phyloP scores from a whole-genome alignment of 2,113 vertebrate genomes.

The western clawed frog (Xenopus tropicalis) region UCB_Xtro_10.0 CM004444.2:130437001-130437500 shows the following conservation, averaged over 20 bases:
- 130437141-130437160: slow-evolving; percentile 4
- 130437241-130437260: slow-evolving; percentile 15
- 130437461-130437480: not conserved
- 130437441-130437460: not conserved
- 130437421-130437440: not conserved
- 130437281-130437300: slow-evolving; percentile 29
- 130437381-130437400: slow-evolving; percentile 23
- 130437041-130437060: no score
- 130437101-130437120: no score
- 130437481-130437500: not conserved
- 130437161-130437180: slow-evolving; percentile 11
- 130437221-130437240: slow-evolving; percentile 33
- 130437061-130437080: no score
- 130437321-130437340: slow-evolving; percentile 25
- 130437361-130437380: slow-evolving; percentile 17
- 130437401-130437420: slow-evolving; percentile 17
- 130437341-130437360: slow-evolving; percentile 21
- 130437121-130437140: not conserved
- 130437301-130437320: slow-evolving; percentile 17
- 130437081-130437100: no score
- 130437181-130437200: not conserved
- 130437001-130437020: no score
- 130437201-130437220: slow-evolving; percentile 16
- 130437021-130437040: no score
- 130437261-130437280: slow-evolving; percentile 26